Conservation (phyloP, 2,113 vertebrate genomes). For the Aptenodytes patagonicus region DNA sequence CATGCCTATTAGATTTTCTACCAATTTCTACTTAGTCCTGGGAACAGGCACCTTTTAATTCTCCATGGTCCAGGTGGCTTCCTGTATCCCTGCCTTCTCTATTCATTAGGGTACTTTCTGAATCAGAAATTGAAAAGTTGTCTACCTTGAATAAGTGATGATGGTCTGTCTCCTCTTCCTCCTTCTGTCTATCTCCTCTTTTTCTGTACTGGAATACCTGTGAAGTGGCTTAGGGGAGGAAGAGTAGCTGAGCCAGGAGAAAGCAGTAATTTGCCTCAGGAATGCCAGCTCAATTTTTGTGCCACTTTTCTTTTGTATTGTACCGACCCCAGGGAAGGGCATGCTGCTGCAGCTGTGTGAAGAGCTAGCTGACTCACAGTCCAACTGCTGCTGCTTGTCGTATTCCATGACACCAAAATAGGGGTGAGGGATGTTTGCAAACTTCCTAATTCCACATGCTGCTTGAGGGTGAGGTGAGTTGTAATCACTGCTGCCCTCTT, state of each 20-base stretch:
- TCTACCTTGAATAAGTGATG: not conserved
- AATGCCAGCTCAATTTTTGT: not conserved
- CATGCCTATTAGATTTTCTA: not conserved
- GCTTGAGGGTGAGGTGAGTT: not conserved
- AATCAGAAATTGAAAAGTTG: not conserved
- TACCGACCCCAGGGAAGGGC: not conserved
- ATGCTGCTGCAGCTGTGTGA: not conserved
- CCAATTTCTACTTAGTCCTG: not conserved
- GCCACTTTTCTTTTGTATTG: not conserved
- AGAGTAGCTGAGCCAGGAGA: not conserved
- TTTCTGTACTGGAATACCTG: not conserved
- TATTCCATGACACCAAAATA: not conserved
- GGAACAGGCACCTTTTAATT: not conserved
- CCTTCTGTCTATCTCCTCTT: not conserved
- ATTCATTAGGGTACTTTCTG: not conserved
- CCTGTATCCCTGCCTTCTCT: not conserved
- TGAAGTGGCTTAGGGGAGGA: not conserved
- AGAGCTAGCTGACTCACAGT: not conserved
- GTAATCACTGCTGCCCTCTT: constrained; percentile 1
- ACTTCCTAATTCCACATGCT: constrained; percentile 4
- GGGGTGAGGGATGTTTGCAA: not conserved
- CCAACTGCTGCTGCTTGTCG: not conserved
- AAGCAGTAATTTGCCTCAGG: not conserved
- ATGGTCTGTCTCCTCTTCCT: not conserved
- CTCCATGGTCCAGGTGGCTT: not conserved